Base-by-base conservation (phyloP, 1,140 invertebrate species). In the Drosophila lacteicornis region DNA sequence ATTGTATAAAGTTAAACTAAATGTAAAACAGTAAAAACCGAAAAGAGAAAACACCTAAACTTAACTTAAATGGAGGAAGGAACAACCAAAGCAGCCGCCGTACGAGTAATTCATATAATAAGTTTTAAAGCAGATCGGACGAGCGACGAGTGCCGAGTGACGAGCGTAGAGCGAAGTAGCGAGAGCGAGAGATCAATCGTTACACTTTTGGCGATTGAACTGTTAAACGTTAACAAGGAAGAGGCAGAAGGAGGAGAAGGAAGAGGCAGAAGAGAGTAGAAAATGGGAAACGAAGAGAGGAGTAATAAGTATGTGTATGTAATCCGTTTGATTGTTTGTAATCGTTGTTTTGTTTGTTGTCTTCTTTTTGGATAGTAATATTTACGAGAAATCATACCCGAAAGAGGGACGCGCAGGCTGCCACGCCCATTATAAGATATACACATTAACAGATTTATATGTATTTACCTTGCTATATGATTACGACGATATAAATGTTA, bases 391-490 rank as follows among this genome's bases (percentile, higher is more conserved):
- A 50, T 70, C 66, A 74, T 75, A 53, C 40, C 60, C 17, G 40
- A 43, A 60, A 11, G 46, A 55, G 33, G 45, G 46, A 51, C 27
- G 75, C 51, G 56, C 55, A 51, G 42, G 57, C 63, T 66, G 61
- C 51, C 46, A 56, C 45, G 45, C 57, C 73, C 66, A 70, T 58
- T 80, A 77, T 82, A 71, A 70, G 59, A 80, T 78, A 78, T 80
- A 87, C 77, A 87, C 84, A 80, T 69, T 79, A 79, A 82, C 68
- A 80, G 76, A 88, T 88, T 90, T 88, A 88, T 88, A 88, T 88
- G 85, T 88, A 84, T 90, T 90, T 90, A 84, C 74, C 75, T 86
- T 82, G 77, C 85, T 84, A 88, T 84, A 88, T 88, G 82, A 87
- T 87, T 82, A 84, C 82, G 82, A 87, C 27, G 63, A 87, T 87